Conservation (phyloP, 2,797 vertebrate genomes). For the Gallinago stenura region DNA sequence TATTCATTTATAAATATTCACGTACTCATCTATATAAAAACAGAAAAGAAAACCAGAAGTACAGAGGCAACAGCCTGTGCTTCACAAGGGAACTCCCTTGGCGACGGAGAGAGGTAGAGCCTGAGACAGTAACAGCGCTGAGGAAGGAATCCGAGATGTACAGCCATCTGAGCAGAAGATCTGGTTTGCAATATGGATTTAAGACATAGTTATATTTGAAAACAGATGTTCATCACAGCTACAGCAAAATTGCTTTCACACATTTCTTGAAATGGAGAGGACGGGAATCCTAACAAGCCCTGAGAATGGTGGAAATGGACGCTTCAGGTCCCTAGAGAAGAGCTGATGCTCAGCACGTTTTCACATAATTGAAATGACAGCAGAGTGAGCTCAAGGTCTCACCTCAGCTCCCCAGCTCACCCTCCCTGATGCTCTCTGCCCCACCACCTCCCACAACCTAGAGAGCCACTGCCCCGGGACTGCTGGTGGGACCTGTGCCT, state of each 20-base stretch:
- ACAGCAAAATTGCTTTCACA: background rate
- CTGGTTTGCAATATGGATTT: background rate
- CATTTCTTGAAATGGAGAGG: background rate
- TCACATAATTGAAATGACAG: fast-evolving
- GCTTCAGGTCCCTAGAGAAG: background rate
- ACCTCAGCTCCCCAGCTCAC: background rate
- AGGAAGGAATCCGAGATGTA: background rate
- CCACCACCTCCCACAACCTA: background rate
- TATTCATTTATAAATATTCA: background rate
- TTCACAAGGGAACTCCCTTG: background rate
- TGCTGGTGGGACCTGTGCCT: fast-evolving
- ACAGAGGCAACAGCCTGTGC: background rate
- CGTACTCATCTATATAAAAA: background rate
- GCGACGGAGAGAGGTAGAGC: background rate
- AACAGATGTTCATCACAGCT: background rate
- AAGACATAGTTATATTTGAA: background rate
- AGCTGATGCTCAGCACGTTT: background rate
- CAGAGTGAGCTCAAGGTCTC: background rate
- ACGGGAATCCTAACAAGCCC: background rate
- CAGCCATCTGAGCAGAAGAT: fast-evolving
- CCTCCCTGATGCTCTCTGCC: background rate
- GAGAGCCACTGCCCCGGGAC: background rate
- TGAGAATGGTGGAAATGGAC: background rate
- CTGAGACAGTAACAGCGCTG: fast-evolving
- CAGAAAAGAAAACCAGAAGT: background rate